Percentiles rank a stretch among this genome's conserved stretches.
phyloP scores from a whole-genome alignment of 2,113 vertebrate genomes.

The Eubucco bourcierii region DNA sequence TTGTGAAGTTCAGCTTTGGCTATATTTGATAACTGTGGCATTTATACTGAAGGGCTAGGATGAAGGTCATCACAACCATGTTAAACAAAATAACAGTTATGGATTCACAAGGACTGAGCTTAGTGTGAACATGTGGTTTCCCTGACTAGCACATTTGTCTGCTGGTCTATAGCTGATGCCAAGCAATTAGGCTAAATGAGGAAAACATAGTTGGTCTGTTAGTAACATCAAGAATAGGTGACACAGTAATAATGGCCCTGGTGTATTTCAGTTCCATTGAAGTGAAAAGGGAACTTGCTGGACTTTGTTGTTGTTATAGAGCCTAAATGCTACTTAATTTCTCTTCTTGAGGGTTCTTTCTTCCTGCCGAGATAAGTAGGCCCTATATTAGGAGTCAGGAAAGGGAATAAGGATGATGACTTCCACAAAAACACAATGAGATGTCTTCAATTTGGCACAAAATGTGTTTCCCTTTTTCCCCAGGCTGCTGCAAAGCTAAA shows the following conservation, averaged over 20 bases:
- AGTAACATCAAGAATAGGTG: not conserved
- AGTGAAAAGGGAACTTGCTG: not conserved
- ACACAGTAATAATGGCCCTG: not conserved
- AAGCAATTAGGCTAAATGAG: not conserved
- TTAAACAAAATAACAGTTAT: not conserved
- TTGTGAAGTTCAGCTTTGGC: not conserved
- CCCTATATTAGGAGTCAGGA: not conserved
- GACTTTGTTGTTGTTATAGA: not conserved
- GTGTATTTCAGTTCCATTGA: not conserved
- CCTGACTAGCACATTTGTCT: not conserved
- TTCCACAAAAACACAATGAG: not conserved
- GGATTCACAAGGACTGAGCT: not conserved
- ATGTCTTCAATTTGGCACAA: not conserved
- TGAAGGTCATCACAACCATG: not conserved
- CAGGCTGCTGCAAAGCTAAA: constrained; percentile 43
- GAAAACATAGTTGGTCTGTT: not conserved
- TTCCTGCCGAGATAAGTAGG: not conserved
- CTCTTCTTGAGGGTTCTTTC: not conserved
- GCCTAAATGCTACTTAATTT: not conserved
- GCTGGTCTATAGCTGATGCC: not conserved
- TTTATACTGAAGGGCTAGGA: not conserved
- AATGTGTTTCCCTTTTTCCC: constrained; percentile 1
- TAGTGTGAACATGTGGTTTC: not conserved
- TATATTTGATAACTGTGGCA: constrained; percentile 41
- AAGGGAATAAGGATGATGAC: not conserved